Conservation (phyloP, 2,888 invertebrate genomes). For the Eilema griseolum region DNA sequence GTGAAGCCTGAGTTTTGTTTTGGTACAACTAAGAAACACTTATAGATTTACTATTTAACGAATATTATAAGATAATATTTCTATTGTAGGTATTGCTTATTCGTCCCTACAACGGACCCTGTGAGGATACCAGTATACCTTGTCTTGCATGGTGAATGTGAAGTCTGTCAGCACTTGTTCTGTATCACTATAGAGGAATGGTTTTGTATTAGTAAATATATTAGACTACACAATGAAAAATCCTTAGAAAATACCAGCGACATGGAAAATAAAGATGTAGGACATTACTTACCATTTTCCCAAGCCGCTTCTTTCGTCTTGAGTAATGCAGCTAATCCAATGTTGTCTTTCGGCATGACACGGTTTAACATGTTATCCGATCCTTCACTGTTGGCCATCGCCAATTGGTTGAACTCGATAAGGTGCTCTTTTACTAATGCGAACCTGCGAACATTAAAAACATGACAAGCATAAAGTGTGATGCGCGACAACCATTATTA, state of each 20-base stretch:
- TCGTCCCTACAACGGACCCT: not conserved
- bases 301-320: constrained; percentile 98
- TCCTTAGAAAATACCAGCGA: not conserved
- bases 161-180: not conserved
- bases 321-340: constrained; percentile 97
- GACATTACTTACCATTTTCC: constrained; percentile 91
- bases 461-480: too few relatives aligned
- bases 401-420: constrained; percentile 99
- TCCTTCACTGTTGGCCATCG: constrained; percentile 99
- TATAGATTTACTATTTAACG: not conserved
- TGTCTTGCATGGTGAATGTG: not conserved
- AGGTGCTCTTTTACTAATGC: constrained; percentile 97
- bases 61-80: not conserved
- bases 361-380: constrained; percentile 99
- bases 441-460: constrained; percentile 89
- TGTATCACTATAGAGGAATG: not conserved
- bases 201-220: not conserved
- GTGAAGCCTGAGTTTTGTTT: too few relatives aligned
- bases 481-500: too few relatives aligned
- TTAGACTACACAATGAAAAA: not conserved
- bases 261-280: not conserved
- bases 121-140: not conserved
- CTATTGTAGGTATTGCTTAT: not conserved
- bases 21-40: too few relatives aligned
- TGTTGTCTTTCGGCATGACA: constrained; percentile 99